A percentile compares a stretch with the other conserved stretches of the same genome.
Conservation (phyloP, 1,140 invertebrate genomes). For the Zaprionus lachaisei region DNA sequence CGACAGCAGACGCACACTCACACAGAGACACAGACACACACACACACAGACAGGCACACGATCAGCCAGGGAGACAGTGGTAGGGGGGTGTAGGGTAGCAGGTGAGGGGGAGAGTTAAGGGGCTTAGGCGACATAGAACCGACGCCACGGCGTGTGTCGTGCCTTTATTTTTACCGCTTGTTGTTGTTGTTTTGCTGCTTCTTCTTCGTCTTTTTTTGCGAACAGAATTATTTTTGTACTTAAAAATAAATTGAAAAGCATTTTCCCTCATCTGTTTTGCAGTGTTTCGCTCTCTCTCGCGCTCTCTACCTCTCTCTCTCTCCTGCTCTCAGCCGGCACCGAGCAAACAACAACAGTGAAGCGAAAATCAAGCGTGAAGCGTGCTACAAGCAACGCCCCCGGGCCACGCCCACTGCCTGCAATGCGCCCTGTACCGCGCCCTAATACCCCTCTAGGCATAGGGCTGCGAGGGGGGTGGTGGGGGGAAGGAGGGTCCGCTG, state of each 20-base stretch:
- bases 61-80: conserved; percentile 2
- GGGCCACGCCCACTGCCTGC: too few species aligned
- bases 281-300: not conserved
- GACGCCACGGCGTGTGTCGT: conserved; percentile 47
- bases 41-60: conserved; percentile 20
- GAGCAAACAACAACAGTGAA: conserved; percentile 69
- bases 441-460: not conserved
- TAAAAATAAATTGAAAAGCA: conserved; percentile 83
- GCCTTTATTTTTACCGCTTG: conserved; percentile 49
- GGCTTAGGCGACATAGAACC: conserved; percentile 7
- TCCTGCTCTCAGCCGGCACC: not conserved
- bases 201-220: conserved; percentile 12
- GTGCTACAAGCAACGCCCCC: conserved; percentile 38
- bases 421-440: not conserved
- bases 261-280: conserved; percentile 73
- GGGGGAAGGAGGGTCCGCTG: not conserved
- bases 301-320: conserved; percentile 1
- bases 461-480: not conserved
- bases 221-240: conserved; percentile 77
- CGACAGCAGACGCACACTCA: conserved; percentile 48
- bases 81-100: not conserved
- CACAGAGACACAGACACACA: conserved; percentile 48
- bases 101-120: not conserved
- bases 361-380: conserved; percentile 79
- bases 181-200: conserved; percentile 6